Evolutionary conservation across 1,140 invertebrate genomes (phyloP).

Genomic region (Dendrolimus kikuchii): DNA sequence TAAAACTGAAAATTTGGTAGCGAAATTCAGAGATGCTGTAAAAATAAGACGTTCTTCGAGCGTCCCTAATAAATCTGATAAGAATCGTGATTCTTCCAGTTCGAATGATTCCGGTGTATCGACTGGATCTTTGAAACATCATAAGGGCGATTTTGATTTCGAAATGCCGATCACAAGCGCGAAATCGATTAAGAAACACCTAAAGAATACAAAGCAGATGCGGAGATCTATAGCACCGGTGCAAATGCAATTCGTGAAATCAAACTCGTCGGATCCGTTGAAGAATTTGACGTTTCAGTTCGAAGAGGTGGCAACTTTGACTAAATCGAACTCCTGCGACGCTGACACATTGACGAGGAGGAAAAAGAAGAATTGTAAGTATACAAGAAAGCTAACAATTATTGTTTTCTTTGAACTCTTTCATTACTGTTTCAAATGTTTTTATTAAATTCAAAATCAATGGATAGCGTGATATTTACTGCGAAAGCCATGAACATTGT

Average conservation of each 20-base stretch:
- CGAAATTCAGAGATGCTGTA: constrained; percentile 72
- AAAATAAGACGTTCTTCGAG: constrained; percentile 84
- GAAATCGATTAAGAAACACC: constrained; percentile 67
- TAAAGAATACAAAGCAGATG: constrained; percentile 51
- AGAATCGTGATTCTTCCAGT: constrained; percentile 86
- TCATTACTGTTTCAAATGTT: too few species aligned
- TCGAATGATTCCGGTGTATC: constrained; percentile 89
- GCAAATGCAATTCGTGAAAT: constrained; percentile 77
- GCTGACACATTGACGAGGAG: constrained; percentile 71
- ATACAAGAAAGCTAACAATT: too few species aligned
- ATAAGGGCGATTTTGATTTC: constrained; percentile 77
- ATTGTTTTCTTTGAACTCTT: too few species aligned
- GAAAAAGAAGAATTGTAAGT: constrained; percentile 30
- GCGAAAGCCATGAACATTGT: too few species aligned
- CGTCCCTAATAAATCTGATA: constrained; percentile 83
- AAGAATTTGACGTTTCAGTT: constrained; percentile 82
- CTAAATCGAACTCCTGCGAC: constrained; percentile 81
- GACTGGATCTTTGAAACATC: constrained; percentile 78
- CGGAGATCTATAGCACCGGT: constrained; percentile 66
- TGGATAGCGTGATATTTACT: too few species aligned
- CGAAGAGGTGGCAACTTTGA: constrained; percentile 76
- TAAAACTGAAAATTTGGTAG: constrained; percentile 53
- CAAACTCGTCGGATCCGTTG: constrained; percentile 82
- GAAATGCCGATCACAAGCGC: constrained; percentile 74
- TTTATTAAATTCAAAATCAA: too few species aligned